Evolutionary conservation across 2,113 vertebrate genomes (phyloP).

Genomic region (Trematomus loennbergii): DNA sequence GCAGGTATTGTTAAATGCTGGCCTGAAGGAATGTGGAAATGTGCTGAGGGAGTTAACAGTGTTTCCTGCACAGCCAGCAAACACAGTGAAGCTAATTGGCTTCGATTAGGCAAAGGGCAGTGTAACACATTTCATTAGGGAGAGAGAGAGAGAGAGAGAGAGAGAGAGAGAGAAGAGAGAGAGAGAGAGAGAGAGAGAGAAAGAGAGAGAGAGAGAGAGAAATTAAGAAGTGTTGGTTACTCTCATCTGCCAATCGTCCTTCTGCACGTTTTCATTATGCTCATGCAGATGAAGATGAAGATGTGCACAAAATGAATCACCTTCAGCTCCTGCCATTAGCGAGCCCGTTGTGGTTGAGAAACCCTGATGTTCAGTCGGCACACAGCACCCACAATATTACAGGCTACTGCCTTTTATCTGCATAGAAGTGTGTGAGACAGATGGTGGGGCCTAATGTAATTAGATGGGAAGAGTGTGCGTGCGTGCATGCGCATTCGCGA

Average conservation of each 20-base stretch:
- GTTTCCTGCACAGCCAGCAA: conserved; percentile 26
- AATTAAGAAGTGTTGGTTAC: conserved; percentile 19
- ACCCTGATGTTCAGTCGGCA: conserved; percentile 25
- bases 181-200: background rate
- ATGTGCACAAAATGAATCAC: conserved; percentile 15
- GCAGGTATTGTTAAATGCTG: conserved; percentile 12
- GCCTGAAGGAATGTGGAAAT: conserved; percentile 47
- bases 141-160: conserved; percentile 7
- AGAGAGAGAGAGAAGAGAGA: conserved; percentile 4
- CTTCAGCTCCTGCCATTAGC: conserved; percentile 16
- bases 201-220: conserved; percentile 12
- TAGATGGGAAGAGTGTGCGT: background rate
- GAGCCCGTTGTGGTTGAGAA: conserved; percentile 16
- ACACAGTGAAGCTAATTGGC: conserved; percentile 62
- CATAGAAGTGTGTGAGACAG: conserved; percentile 53
- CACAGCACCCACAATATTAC: conserved; percentile 21
- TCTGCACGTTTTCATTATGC: conserved; percentile 32
- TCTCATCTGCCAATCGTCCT: conserved; percentile 35
- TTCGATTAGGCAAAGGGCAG: conserved; percentile 59
- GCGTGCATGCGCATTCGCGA: background rate
- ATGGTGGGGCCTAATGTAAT: conserved; percentile 55
- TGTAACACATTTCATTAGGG: conserved; percentile 67
- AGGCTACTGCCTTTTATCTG: conserved; percentile 50
- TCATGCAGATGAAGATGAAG: conserved; percentile 8
- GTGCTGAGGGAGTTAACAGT: conserved; percentile 56